A percentile compares a stretch with the other conserved stretches of the same genome.
Evolutionary conservation across 2,888 invertebrate genomes (phyloP).

Genomic region (Mesochorus sp.): DNA sequence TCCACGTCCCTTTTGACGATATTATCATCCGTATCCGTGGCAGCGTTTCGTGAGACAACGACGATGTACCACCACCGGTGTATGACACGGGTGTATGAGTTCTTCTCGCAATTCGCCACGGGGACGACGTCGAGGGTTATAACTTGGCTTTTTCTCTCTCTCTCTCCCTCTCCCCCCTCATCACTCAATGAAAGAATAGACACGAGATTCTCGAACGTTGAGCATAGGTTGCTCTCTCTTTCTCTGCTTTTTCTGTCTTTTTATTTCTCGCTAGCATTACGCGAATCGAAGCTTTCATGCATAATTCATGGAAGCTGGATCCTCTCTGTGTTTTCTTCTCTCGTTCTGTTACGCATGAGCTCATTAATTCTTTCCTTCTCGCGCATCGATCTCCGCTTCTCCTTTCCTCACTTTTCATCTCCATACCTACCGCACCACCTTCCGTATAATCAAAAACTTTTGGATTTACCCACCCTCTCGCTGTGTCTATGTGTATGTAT

Average conservation of each 20-base stretch:
- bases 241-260: not conserved
- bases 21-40: constrained; percentile 67
- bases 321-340: constrained; percentile 39
- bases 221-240: constrained; percentile 6
- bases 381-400: constrained; percentile 39
- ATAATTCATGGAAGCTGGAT: constrained; percentile 76
- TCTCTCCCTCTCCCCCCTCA: not conserved
- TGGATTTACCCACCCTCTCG: constrained; percentile 69
- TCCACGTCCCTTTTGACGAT: constrained; percentile 69
- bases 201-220: constrained; percentile 53
- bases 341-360: constrained; percentile 37
- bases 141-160: constrained; percentile 42
- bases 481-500: constrained; percentile 50
- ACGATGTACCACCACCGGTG: constrained; percentile 47
- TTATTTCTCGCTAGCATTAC: constrained; percentile 75
- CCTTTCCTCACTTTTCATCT: constrained; percentile 71
- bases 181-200: constrained; percentile 56
- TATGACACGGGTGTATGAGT: constrained; percentile 62
- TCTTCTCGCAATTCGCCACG: constrained; percentile 72
- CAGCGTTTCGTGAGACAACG: constrained; percentile 40
- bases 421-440: too few relatives aligned
- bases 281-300: constrained; percentile 81
- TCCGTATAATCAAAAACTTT: constrained; percentile 80
- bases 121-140: constrained; percentile 63
- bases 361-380: constrained; percentile 50